A percentile compares a stretch with the other conserved stretches of the same genome.
Conservation (phyloP, 2,888 invertebrate species). For the Cerastis leucographa region DNA sequence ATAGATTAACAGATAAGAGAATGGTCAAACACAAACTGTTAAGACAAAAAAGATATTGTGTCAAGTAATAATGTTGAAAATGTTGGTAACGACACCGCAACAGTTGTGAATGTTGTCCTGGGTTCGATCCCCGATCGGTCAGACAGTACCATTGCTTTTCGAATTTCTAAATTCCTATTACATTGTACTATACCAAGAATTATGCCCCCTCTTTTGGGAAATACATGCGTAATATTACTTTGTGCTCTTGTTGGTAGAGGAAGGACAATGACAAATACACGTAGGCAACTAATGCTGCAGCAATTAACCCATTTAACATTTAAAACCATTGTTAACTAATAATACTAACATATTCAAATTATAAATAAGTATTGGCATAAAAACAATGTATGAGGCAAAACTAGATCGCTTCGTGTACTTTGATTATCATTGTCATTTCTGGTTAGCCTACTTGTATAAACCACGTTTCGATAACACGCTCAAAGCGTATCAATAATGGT, state of each 20-base stretch:
- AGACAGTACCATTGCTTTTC: not conserved
- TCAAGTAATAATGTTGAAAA: not conserved
- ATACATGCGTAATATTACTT: not conserved
- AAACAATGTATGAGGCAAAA: not conserved
- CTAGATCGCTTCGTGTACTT: not conserved
- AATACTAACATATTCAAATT: not conserved
- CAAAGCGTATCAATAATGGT: conserved; percentile 22
- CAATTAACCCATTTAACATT: not conserved
- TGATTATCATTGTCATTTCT: conserved; percentile 28
- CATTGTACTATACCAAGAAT: not conserved
- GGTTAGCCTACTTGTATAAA: conserved; percentile 6
- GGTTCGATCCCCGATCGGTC: not conserved
- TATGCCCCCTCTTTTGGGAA: not conserved
- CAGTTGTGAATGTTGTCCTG: not conserved
- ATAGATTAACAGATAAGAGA: not conserved
- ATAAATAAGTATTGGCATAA: not conserved
- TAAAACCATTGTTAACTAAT: not conserved
- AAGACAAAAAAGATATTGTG: not conserved
- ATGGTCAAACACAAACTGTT: not conserved
- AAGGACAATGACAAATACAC: not conserved
- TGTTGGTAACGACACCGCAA: not conserved
- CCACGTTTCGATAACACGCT: conserved; percentile 6
- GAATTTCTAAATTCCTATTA: not conserved
- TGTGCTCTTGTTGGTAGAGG: not conserved
- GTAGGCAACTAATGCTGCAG: not conserved